These are phyloP conservation scores for Hycleus phaleratus DNA, from an alignment of 1,140 invertebrate species.

Conservation along the genomic window DNA sequence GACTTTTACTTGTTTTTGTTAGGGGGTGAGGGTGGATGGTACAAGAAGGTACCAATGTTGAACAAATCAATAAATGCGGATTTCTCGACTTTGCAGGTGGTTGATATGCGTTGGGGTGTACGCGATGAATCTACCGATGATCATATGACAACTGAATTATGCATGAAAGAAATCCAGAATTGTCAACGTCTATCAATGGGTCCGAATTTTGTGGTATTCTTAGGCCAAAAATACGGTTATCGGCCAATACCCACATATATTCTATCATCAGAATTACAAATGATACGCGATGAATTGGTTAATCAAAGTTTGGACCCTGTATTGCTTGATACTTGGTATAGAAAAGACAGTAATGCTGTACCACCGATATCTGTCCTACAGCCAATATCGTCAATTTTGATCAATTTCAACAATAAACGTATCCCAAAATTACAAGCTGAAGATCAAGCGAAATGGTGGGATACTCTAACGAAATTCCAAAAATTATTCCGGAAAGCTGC, in stretches of 20 bases:
- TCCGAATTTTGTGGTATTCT: slow-evolving; percentile 96
- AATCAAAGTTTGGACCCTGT: slow-evolving; percentile 72
- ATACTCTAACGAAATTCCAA: slow-evolving; percentile 90
- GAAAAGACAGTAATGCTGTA: slow-evolving; percentile 92
- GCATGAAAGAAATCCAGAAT: slow-evolving; percentile 96
- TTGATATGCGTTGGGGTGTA: slow-evolving; percentile 98
- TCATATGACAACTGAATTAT: slow-evolving; percentile 97
- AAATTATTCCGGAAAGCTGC: slow-evolving; percentile 89
- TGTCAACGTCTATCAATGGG: slow-evolving; percentile 96
- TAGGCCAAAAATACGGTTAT: slow-evolving; percentile 98
- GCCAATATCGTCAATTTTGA: slow-evolving; percentile 92
- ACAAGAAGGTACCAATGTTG: slow-evolving; percentile 21
- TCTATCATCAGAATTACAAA: slow-evolving; percentile 80
- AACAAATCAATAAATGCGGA: slow-evolving; percentile 10
- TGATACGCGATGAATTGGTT: slow-evolving; percentile 76
- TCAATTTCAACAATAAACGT: slow-evolving; percentile 97
- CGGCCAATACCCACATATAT: slow-evolving; percentile 94
- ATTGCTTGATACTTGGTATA: slow-evolving; percentile 90
- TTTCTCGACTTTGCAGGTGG: slow-evolving; percentile 58
- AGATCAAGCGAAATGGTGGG: slow-evolving; percentile 96
- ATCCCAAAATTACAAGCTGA: slow-evolving; percentile 93
- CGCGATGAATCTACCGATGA: slow-evolving; percentile 96
- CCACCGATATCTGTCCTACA: slow-evolving; percentile 88
- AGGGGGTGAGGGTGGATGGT: slow-evolving; percentile 11
- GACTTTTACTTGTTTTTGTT: slow-evolving; percentile 4